Evolutionary conservation across 2,113 vertebrate genomes (phyloP).

Genomic region (Galeopterus variegatus): DNA sequence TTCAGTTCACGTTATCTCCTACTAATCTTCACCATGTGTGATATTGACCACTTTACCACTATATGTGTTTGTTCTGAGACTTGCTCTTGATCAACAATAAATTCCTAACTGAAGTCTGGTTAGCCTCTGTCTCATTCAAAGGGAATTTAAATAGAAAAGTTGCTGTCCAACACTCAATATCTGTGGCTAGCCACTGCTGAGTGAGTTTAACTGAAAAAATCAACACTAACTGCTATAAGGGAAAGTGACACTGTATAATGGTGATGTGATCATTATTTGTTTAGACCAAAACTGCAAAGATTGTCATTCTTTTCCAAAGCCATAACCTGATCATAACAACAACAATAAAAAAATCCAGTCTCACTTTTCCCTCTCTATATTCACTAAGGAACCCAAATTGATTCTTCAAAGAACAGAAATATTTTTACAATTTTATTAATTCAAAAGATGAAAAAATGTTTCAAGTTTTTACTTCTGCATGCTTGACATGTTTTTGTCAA

Average conservation of each 20-base stretch:
- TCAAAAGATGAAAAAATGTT: not conserved
- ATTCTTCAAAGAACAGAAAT: not conserved
- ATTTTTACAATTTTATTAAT: slow-evolving; percentile 5
- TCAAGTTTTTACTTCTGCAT: not conserved
- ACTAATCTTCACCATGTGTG: not conserved
- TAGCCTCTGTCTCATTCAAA: slow-evolving; percentile 20
- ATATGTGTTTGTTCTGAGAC: not conserved
- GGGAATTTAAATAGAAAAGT: slow-evolving; percentile 53
- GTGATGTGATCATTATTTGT: slow-evolving; percentile 5
- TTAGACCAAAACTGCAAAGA: slow-evolving; percentile 49
- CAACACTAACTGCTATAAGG: not conserved
- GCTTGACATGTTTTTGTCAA: not conserved
- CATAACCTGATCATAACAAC: not conserved
- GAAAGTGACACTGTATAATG: not conserved
- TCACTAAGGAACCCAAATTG: not conserved
- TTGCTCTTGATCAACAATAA: slow-evolving; percentile 60
- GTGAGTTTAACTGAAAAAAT: slow-evolving; percentile 1
- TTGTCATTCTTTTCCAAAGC: not conserved
- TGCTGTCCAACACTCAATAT: not conserved
- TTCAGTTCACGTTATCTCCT: not conserved
- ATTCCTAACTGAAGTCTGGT: slow-evolving; percentile 32
- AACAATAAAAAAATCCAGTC: not conserved
- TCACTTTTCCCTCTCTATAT: not conserved
- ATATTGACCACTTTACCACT: not conserved
- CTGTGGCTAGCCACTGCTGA: slow-evolving; percentile 40